phyloP scores from a whole-genome alignment of 2,113 vertebrate species.

The Pelecanoides urinatrix region DNA sequence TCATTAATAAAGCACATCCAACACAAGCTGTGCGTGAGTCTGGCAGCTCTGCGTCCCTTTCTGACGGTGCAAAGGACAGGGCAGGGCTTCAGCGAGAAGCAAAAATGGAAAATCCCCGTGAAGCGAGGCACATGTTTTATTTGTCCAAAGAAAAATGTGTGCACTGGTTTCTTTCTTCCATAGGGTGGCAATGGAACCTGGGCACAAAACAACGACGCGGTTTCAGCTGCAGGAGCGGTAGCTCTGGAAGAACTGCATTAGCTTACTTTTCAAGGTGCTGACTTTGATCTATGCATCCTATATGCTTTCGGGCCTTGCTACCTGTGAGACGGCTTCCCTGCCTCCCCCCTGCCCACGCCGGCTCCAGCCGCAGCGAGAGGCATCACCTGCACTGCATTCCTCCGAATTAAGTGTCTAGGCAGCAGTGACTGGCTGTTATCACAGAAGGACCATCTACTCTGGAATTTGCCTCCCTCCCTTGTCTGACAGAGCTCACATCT shows the following conservation, averaged over 20 bases:
- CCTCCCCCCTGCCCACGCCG: background rate
- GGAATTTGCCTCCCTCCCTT: constrained; percentile 7
- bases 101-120: background rate
- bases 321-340: background rate
- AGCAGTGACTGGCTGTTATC: background rate
- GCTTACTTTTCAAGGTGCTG: background rate
- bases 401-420: background rate
- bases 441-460: background rate
- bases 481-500: constrained; percentile 40
- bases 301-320: background rate
- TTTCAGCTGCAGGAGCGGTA: background rate
- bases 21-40: rapidly evolving
- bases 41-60: background rate
- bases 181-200: constrained; percentile 59
- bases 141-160: background rate
- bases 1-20: background rate
- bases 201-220: background rate
- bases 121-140: background rate
- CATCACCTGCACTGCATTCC: background rate
- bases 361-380: background rate
- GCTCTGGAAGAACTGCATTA: background rate
- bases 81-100: background rate
- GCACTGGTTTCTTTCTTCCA: constrained; percentile 64
- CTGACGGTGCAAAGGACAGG: background rate
- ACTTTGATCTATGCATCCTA: constrained; percentile 6